These are phyloP conservation scores for Operophtera brumata DNA, from an alignment of 2,888 invertebrate genomes.

Conservation along the genomic window DNA sequence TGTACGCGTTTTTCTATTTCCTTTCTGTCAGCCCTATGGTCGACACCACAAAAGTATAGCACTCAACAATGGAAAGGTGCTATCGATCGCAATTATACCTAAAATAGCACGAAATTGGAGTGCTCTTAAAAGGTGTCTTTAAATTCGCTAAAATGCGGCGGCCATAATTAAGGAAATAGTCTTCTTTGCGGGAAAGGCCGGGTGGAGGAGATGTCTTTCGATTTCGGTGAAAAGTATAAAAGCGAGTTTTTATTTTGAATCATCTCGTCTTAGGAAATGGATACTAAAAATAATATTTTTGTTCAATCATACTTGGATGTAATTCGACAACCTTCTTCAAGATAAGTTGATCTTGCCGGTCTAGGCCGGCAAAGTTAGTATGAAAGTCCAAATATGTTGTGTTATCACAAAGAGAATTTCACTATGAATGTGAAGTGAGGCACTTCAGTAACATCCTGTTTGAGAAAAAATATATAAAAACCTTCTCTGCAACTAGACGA, in stretches of 20 bases:
- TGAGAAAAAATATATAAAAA: no score
- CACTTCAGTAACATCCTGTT: no score
- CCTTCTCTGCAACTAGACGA: no score
- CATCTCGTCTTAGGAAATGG: background rate
- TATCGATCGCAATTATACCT: conserved; percentile 49
- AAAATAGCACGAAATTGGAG: conserved; percentile 56
- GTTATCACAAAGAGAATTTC: no score
- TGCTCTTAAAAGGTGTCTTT: conserved; percentile 61
- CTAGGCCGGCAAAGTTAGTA: no score
- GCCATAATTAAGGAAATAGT: conserved; percentile 55
- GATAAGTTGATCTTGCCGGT: no score
- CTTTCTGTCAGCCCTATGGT: background rate
- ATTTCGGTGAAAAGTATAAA: conserved; percentile 9
- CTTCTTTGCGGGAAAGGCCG: conserved; percentile 41
- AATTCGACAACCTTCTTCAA: no score
- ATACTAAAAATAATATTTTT: background rate
- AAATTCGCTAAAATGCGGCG: conserved; percentile 58
- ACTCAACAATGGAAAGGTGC: conserved; percentile 38
- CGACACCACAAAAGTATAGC: conserved; percentile 34
- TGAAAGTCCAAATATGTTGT: no score
- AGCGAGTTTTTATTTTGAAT: background rate
- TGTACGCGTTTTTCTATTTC: background rate
- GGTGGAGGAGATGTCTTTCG: conserved; percentile 24
- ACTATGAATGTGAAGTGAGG: no score
- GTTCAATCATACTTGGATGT: no score